Conservation (phyloP, 2,797 vertebrate genomes). For the Falco cherrug region DNA sequence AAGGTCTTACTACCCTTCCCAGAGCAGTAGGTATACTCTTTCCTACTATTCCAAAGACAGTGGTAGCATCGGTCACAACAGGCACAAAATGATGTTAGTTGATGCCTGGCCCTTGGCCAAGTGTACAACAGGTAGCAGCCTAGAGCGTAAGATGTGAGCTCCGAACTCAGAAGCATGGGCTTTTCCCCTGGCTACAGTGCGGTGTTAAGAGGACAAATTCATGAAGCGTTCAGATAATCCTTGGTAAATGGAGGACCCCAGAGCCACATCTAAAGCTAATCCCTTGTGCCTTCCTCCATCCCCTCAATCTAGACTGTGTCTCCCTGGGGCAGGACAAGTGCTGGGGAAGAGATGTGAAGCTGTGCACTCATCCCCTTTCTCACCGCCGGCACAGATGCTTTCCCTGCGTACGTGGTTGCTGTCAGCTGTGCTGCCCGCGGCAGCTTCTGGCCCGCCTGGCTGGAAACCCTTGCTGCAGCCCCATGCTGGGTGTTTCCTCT, state of each 20-base stretch:
- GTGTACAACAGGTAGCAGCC: background rate
- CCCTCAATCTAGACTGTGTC: background rate
- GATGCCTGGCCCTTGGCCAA: background rate
- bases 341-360: background rate
- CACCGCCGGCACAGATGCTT: background rate
- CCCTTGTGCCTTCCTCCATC: background rate
- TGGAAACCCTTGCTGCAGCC: background rate
- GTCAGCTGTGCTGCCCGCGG: background rate
- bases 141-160: background rate
- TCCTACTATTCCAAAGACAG: background rate
- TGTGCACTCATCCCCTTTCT: background rate
- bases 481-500: background rate
- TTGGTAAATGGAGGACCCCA: background rate
- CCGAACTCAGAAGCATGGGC: background rate
- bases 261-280: background rate
- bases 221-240: background rate
- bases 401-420: fast-evolving
- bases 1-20: background rate
- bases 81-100: background rate
- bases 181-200: background rate
- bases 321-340: background rate
- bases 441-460: background rate
- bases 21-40: background rate
- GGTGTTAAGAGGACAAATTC: background rate
- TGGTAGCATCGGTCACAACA: background rate